Evolutionary conservation across 2,888 invertebrate species (phyloP).

Genomic region (Athalia rosae): DNA sequence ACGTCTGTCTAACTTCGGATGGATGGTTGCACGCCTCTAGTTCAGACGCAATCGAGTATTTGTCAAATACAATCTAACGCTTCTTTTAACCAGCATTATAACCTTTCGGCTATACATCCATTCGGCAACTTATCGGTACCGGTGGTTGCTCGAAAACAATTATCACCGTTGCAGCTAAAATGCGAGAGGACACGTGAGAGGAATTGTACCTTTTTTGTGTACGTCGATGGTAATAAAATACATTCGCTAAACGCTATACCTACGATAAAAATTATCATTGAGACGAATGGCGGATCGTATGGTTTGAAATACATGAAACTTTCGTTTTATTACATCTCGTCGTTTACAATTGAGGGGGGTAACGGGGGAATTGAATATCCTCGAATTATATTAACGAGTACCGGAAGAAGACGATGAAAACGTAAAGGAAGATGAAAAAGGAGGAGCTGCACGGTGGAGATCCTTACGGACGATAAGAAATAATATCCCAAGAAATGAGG

Average conservation of each 20-base stretch:
- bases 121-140: not conserved
- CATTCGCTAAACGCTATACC: too few species aligned
- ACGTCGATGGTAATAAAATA: too few species aligned
- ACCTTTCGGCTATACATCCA: conserved; percentile 40
- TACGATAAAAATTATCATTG: too few species aligned
- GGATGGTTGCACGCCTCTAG: not conserved
- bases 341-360: too few species aligned
- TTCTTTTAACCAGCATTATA: conserved; percentile 11
- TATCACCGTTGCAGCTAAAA: not conserved
- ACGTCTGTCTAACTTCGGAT: too few species aligned
- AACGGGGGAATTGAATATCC: not conserved
- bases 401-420: not conserved
- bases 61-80: conserved; percentile 43
- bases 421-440: not conserved
- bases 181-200: too few species aligned
- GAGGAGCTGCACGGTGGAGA: too few species aligned
- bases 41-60: conserved; percentile 49
- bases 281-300: too few species aligned
- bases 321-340: too few species aligned
- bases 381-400: conserved; percentile 10
- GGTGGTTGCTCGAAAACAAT: not conserved
- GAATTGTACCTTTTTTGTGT: too few species aligned
- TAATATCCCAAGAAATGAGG: conserved; percentile 46
- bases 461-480: not conserved
- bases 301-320: too few species aligned